Evolutionary conservation across 2,113 vertebrate genomes (phyloP).

Genomic region (Sciurus niger): DNA sequence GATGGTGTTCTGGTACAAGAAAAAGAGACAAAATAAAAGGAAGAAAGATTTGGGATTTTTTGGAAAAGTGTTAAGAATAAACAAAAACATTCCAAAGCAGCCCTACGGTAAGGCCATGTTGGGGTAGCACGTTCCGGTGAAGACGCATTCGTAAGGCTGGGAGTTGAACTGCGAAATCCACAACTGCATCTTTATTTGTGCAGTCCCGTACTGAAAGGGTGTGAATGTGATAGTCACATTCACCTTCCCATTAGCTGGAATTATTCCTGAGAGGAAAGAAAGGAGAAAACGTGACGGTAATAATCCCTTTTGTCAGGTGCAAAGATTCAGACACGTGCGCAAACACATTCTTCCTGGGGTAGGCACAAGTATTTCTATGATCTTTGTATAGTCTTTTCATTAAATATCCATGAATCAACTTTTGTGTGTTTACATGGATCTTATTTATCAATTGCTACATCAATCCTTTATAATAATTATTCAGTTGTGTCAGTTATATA

Average conservation of each 20-base stretch:
- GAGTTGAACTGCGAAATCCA: constrained; percentile 93
- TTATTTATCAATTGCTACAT: constrained; percentile 30
- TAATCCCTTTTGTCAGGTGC: background rate
- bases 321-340: background rate
- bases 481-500: constrained; percentile 36
- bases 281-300: background rate
- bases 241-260: constrained; percentile 91
- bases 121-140: constrained; percentile 92
- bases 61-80: background rate
- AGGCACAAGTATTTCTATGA: background rate
- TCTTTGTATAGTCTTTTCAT: background rate
- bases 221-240: constrained; percentile 90
- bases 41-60: background rate
- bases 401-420: background rate
- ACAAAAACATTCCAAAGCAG: constrained; percentile 1
- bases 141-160: constrained; percentile 92
- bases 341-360: background rate
- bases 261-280: constrained; percentile 91
- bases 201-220: constrained; percentile 92
- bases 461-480: constrained; percentile 46
- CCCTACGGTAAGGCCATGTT: constrained; percentile 88
- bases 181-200: constrained; percentile 92
- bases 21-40: background rate
- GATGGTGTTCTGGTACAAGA: background rate
- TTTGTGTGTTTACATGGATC: background rate